Base-by-base conservation (phyloP, 2,113 vertebrate genomes). In the Mixornis gularis region DNA sequence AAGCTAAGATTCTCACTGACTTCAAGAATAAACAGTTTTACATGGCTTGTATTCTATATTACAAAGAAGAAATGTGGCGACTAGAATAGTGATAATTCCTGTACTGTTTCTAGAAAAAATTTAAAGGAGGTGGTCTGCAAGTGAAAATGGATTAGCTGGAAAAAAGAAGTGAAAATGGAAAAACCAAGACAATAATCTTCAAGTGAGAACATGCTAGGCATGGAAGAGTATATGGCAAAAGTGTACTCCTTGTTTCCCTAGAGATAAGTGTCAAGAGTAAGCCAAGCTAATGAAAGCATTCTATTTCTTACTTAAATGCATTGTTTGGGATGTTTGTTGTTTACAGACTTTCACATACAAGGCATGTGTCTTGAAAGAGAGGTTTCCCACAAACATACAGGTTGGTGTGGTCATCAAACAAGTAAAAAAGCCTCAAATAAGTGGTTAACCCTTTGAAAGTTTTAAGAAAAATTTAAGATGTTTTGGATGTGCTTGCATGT, bases 31-130 rank as follows among this genome's bases (percentile, higher is more conserved):
- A 41, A 9, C 3, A 76, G 19, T 55, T 52, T 59, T 64, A 26
- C 6, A 12, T 30, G 29, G 5, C 9, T 72, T 69, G 14, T 71
- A 71, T 48, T 74, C 44, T 46, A 7, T 66, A 44, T 27, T 51
- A 32, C 13, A 68, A 49, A 43, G 27, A 6, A 64, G 32, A 43
- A 52, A 8, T 0, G 0, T 20, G 10, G 4, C 52, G 12, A 8
- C 13, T 69, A 32, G 53, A 21, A 51, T 48, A 62, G 9, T 46
- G 21, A 40, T 59, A 46, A 38, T 69, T 85, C 5, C 12, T 59
- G 10, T 46, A 26, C 25, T 63, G 21, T 30, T 64, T 15, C 17
- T 68, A 43, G 20, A 60, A 44, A 2, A 80, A 73, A 51, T 49
- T 48, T 29, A 56, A 77, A 65, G 26, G 13, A 90, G 3, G 4